These are phyloP conservation scores for Bugula neritina DNA, from an alignment of 2,888 invertebrate genomes.

Conservation along the genomic window DNA sequence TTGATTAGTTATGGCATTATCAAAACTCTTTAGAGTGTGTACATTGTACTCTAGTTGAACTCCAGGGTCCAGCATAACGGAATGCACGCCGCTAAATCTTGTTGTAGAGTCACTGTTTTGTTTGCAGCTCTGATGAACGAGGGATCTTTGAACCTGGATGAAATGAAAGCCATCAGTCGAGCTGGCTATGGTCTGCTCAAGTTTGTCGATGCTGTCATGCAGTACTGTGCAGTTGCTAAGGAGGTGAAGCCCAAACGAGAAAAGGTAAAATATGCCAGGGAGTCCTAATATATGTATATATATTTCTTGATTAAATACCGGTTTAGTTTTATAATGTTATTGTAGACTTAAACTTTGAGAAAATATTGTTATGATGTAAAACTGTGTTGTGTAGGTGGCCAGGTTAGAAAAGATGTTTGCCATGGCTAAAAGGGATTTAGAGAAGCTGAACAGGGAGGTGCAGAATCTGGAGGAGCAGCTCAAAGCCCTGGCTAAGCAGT, in stretches of 20 bases:
- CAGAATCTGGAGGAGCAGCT: conserved; percentile 29
- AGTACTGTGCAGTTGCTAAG: conserved; percentile 72
- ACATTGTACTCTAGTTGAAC: too few species aligned
- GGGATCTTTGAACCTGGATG: conserved; percentile 58
- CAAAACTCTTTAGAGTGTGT: too few species aligned
- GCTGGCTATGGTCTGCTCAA: conserved; percentile 75
- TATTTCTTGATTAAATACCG: too few species aligned
- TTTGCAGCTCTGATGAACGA: conserved; percentile 26
- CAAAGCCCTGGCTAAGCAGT: conserved; percentile 26
- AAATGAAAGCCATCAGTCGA: conserved; percentile 72
- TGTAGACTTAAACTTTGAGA: too few species aligned
- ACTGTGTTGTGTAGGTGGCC: conserved; percentile 19
- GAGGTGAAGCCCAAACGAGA: conserved; percentile 56
- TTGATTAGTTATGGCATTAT: too few species aligned
- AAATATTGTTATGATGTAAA: too few species aligned
- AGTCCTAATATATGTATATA: too few species aligned
- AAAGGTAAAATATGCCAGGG: conserved; percentile 26
- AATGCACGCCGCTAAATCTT: too few species aligned
- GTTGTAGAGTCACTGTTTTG: too few species aligned
- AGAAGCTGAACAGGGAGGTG: conserved; percentile 29
- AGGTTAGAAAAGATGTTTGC: conserved; percentile 29
- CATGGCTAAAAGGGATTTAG: conserved; percentile 30
- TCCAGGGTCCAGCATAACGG: too few species aligned
- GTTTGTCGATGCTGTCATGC: conserved; percentile 73
- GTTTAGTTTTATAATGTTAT: too few species aligned